Percentiles rank a stretch among this genome's conserved stretches.
Conservation (phyloP, 2,888 invertebrate species). For the Tetramorium bicarinatum region DNA sequence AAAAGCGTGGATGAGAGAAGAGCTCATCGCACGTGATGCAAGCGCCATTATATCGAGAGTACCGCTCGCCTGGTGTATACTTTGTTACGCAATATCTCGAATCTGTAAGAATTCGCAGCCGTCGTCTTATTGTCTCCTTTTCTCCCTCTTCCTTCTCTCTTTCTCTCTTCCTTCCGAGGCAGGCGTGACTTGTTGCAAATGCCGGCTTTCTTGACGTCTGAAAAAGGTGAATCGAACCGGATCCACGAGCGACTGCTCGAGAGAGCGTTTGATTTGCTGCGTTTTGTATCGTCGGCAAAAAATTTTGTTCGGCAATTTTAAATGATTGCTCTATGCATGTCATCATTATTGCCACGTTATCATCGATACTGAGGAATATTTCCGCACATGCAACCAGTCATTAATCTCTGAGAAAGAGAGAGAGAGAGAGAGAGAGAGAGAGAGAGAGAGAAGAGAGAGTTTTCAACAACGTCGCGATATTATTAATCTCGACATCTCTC, state of each 20-base stretch:
- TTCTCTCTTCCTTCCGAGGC: conserved; percentile 60
- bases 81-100: conserved; percentile 56
- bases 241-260: conserved; percentile 63
- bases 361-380: background rate
- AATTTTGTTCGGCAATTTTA: conserved; percentile 54
- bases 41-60: conserved; percentile 37
- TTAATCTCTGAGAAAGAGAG: conserved; percentile 34
- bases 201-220: conserved; percentile 74
- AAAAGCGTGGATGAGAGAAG: background rate
- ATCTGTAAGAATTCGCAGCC: conserved; percentile 46
- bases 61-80: conserved; percentile 21
- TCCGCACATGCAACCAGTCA: background rate
- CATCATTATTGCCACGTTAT: background rate
- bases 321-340: background rate
- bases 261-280: conserved; percentile 60
- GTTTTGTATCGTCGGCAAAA: conserved; percentile 69
- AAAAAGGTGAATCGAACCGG: conserved; percentile 76
- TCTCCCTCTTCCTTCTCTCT: conserved; percentile 61
- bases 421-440: too few species aligned
- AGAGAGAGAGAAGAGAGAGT: background rate
- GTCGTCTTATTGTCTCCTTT: conserved; percentile 56
- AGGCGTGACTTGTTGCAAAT: conserved; percentile 64
- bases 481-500: conserved; percentile 57
- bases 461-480: conserved; percentile 35
- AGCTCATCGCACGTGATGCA: conserved; percentile 27